phyloP scores from a whole-genome alignment of 2,113 vertebrate genomes.

The Osmerus eperlanus region DNA sequence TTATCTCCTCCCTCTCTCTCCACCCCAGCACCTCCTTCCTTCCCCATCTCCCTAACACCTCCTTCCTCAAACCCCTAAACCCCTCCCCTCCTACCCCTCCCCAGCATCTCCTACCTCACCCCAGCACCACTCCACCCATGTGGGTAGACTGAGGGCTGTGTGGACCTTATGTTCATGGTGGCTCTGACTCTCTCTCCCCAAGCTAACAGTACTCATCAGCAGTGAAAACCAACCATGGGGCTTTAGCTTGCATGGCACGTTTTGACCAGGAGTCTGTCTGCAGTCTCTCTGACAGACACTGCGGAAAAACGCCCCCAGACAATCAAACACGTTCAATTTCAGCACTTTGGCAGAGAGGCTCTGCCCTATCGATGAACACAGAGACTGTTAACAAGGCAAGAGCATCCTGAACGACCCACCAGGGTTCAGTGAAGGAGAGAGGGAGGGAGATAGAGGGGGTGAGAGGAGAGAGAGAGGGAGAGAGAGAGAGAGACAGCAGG shows the following conservation, averaged over 20 bases:
- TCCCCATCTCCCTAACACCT: no score
- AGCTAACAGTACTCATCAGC: conserved; percentile 12
- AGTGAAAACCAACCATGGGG: conserved; percentile 27
- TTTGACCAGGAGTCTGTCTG: conserved; percentile 53
- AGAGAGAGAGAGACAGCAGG: neutral
- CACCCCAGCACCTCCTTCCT: no score
- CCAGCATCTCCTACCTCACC: no score
- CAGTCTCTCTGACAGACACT: conserved; percentile 41
- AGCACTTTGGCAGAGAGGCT: conserved; percentile 8
- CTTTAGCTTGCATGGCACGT: conserved; percentile 29
- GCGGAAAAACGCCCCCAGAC: conserved; percentile 57
- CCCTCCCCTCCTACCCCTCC: no score
- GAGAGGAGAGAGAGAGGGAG: neutral
- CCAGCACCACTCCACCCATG: no score
- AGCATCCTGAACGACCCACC: conserved; percentile 21
- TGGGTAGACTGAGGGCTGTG: neutral
- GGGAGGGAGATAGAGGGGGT: neutral
- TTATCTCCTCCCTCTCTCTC: no score
- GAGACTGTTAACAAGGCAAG: conserved; percentile 27
- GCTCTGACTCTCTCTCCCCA: conserved; percentile 24
- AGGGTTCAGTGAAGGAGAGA: conserved; percentile 1
- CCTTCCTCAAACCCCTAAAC: no score
- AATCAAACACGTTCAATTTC: conserved; percentile 46
- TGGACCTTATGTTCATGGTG: neutral
- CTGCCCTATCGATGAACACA: conserved; percentile 2